phyloP scores from a whole-genome alignment of 2,888 invertebrate genomes.

The Hermodice carunculata region DNA sequence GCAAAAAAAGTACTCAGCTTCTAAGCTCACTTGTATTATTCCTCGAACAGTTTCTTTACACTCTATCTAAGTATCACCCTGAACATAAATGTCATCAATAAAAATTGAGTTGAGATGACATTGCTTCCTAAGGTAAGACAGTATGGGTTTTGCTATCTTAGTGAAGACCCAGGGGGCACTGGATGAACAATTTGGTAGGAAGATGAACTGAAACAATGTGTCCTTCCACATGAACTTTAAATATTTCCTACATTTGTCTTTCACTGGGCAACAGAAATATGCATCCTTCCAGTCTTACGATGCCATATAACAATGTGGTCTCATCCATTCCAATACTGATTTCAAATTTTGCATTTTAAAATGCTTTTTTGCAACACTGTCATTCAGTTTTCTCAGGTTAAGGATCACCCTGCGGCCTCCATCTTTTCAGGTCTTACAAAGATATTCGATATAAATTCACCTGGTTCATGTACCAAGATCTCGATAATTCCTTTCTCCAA shows the following conservation, averaged over 20 bases:
- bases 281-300: too few species aligned
- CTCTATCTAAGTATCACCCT: too few species aligned
- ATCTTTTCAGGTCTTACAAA: not conserved
- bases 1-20: too few species aligned
- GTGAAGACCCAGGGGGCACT: not conserved
- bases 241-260: not conserved
- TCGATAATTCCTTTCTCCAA: too few species aligned
- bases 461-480: too few species aligned
- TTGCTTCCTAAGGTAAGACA: too few species aligned
- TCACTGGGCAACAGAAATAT: too few species aligned
- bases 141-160: too few species aligned
- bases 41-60: too few species aligned
- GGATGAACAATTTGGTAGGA: not conserved
- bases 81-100: too few species aligned
- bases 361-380: not conserved
- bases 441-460: not conserved
- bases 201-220: not conserved
- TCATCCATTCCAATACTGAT: not conserved
- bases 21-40: too few species aligned
- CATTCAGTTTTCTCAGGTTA: not conserved
- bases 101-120: too few species aligned
- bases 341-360: not conserved
- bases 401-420: not conserved
- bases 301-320: not conserved
- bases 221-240: not conserved